Conservation (phyloP, 1,140 invertebrate species). For the Drosophila nikananu region DNA sequence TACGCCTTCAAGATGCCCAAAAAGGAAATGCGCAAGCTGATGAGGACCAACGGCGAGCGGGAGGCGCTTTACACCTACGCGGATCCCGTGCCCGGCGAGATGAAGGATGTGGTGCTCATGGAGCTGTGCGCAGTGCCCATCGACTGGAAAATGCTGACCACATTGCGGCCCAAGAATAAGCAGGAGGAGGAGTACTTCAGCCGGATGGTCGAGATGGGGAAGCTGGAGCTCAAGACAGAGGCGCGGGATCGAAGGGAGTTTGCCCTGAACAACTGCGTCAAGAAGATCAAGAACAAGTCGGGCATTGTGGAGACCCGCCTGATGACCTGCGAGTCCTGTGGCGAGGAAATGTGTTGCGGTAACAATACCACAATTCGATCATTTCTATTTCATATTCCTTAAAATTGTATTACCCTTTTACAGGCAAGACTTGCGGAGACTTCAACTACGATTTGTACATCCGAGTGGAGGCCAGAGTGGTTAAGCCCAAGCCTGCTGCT, state of each 20-base stretch:
- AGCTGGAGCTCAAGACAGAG: conserved; percentile 90
- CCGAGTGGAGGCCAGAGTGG: conserved; percentile 79
- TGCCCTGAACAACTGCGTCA: conserved; percentile 88
- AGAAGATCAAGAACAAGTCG: conserved; percentile 91
- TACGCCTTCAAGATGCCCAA: conserved; percentile 86
- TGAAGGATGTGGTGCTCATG: conserved; percentile 89
- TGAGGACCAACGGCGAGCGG: conserved; percentile 72
- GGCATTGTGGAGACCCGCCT: conserved; percentile 92
- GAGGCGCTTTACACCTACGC: conserved; percentile 87
- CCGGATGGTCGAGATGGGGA: conserved; percentile 92
- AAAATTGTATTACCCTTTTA: conserved; percentile 2
- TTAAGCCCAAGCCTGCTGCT: conserved; percentile 67
- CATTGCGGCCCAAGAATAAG: conserved; percentile 92
- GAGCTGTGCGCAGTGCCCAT: conserved; percentile 94
- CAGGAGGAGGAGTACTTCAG: conserved; percentile 95
- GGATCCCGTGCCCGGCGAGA: conserved; percentile 93
- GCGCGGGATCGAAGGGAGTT: conserved; percentile 88
- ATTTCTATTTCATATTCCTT: neutral
- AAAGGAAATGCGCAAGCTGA: conserved; percentile 75
- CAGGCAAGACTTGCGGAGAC: conserved; percentile 85
- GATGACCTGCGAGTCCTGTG: conserved; percentile 76
- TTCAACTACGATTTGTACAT: conserved; percentile 86
- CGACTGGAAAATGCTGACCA: conserved; percentile 96
- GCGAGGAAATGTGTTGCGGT: conserved; percentile 11
- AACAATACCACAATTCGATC: neutral